phyloP scores from a whole-genome alignment of 2,797 vertebrate species.

The Schizothorax lantsangensis region DNA sequence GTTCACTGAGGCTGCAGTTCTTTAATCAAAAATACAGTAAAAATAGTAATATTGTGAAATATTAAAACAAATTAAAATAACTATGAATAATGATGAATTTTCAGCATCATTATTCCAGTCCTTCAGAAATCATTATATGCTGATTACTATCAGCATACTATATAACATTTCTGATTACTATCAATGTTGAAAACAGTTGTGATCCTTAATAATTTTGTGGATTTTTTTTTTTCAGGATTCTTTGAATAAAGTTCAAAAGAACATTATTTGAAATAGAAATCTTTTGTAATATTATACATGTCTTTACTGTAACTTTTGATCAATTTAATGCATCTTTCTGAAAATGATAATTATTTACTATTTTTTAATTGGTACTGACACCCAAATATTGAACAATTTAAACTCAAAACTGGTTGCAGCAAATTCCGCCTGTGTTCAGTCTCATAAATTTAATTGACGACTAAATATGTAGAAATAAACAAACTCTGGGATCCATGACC shows the following conservation, averaged over 20 bases:
- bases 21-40: not conserved
- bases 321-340: not conserved
- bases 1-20: not conserved
- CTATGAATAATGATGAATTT: too few relatives aligned
- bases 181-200: not conserved
- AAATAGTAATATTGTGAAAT: not conserved
- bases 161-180: not conserved
- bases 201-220: not conserved
- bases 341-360: not conserved
- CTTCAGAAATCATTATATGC: not conserved
- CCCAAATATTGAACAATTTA: not conserved
- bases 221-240: not conserved
- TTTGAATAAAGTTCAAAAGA: not conserved
- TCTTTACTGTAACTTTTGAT: not conserved
- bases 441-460: not conserved
- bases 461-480: not conserved
- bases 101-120: not conserved
- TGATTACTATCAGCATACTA: not conserved
- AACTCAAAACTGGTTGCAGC: not conserved
- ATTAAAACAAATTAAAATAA: not conserved
- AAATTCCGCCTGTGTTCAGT: not conserved
- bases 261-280: not conserved
- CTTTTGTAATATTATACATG: not conserved
- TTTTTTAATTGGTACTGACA: not conserved
- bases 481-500: not conserved